Percentiles rank a stretch among this genome's conserved stretches.
phyloP scores from a whole-genome alignment of 2,888 invertebrate species.

The Drosophila dives region DNA sequence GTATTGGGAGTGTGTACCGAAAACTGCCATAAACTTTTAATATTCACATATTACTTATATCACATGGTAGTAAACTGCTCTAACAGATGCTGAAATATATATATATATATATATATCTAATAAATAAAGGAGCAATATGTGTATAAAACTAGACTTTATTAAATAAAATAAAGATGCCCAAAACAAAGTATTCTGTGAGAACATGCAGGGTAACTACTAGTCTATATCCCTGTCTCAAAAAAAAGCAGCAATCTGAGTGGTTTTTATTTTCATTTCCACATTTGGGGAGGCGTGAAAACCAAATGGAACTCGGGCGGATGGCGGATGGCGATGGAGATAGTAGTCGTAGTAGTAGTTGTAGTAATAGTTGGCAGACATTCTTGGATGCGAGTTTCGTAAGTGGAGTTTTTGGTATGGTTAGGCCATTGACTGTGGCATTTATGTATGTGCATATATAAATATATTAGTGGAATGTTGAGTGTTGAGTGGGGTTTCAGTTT shows the following conservation, averaged over 20 bases:
- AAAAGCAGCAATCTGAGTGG: not conserved
- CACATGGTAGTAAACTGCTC: not conserved
- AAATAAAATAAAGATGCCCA: not conserved
- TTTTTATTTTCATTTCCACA: conserved; percentile 39
- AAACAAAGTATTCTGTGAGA: not conserved
- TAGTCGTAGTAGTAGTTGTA: no score
- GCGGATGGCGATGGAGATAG: not conserved
- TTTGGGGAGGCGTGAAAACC: conserved; percentile 65
- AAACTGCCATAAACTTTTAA: not conserved
- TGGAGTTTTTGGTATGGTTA: conserved; percentile 48
- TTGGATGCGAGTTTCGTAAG: conserved; percentile 39
- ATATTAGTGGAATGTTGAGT: conserved; percentile 15
- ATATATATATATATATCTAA: no score
- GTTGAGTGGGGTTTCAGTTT: conserved; percentile 3
- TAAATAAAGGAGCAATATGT: not conserved
- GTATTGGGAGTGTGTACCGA: not conserved
- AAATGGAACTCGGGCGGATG: conserved; percentile 10
- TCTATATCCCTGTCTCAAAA: not conserved
- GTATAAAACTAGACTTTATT: not conserved
- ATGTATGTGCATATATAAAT: conserved; percentile 36
- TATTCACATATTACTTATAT: not conserved
- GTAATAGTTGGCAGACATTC: conserved; percentile 21
- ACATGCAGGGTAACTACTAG: conserved; percentile 7
- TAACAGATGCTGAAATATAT: not conserved
- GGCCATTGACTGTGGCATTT: conserved; percentile 54